A percentile compares a stretch with the other conserved stretches of the same genome.
These are phyloP conservation scores for Perizoma affinitatum DNA, from an alignment of 2,888 invertebrate species.

Conservation along the genomic window DNA sequence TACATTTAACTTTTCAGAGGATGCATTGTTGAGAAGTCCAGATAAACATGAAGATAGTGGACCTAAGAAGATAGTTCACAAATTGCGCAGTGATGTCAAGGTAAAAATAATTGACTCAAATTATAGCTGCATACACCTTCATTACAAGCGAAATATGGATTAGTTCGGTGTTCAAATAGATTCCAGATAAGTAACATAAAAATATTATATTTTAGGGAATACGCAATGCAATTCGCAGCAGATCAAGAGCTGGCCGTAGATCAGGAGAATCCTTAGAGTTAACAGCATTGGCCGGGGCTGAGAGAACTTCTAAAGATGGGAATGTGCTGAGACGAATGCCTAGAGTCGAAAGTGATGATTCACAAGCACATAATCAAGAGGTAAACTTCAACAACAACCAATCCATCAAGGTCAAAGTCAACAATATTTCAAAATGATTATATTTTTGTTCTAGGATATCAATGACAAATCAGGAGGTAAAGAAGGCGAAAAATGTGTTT, in stretches of 20 bases:
- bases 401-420: background rate
- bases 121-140: background rate
- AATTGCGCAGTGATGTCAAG: slow-evolving; percentile 93
- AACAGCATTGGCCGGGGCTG: slow-evolving; percentile 67
- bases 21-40: slow-evolving; percentile 55
- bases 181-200: background rate
- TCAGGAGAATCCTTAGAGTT: slow-evolving; percentile 87
- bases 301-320: slow-evolving; percentile 73
- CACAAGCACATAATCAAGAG: slow-evolving; percentile 75
- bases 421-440: background rate
- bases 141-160: too few relatives aligned
- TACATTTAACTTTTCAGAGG: slow-evolving; percentile 55
- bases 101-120: slow-evolving; percentile 53
- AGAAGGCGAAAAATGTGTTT: slow-evolving; percentile 85
- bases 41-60: slow-evolving; percentile 85
- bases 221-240: slow-evolving; percentile 83
- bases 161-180: too few relatives aligned
- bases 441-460: slow-evolving; percentile 59
- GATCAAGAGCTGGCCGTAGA: slow-evolving; percentile 81
- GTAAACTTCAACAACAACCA: slow-evolving; percentile 40
- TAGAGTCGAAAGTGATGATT: slow-evolving; percentile 89
- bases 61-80: slow-evolving; percentile 91
- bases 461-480: slow-evolving; percentile 73
- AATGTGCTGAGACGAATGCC: slow-evolving; percentile 88
- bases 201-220: slow-evolving; percentile 72